Base-by-base conservation (phyloP, 2,888 invertebrate species). In the Xestobium rufovillosum region DNA sequence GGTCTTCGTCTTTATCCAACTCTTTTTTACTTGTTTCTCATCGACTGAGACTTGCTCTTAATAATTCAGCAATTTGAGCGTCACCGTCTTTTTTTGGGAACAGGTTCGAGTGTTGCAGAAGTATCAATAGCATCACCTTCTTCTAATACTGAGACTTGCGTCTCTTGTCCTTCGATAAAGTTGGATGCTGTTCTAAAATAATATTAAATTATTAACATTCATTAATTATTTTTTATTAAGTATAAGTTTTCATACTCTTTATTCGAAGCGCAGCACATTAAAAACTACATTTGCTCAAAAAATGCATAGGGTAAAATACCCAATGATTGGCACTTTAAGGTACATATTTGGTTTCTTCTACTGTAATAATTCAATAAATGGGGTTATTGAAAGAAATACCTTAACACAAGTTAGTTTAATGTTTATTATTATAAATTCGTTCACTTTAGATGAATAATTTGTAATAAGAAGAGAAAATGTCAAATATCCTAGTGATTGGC, bases 41-140 rank as follows among this genome's bases (percentile, higher is more conserved):
- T 30, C 31, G 31, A 30, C 15, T 30, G 16, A 30, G 14, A 14
- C 31, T 14, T 30, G 14, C 13, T 14, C 16, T 30, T 8, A 30
- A 30, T 30, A 14, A 16, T 14, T 30, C 31, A 14, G 31, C 31
- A 30, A 30, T 30, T 30, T 30, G 31, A 16, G 31, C 9, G 31
- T 30, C 31, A n/a, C 14, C 11, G 15, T 30, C 15, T 30, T 30
- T 30, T 12, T 30, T 30, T 30, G 13, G 15, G 11, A 11, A 30
- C 14, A 30, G 31, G 14, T 30, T 30, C 31, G 11, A 16, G 15
- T 30, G 31, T 14, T 14, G 31, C 15, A 30, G 31, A 14, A 30
- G 31, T n/a, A n/a, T n/a, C 31, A 30, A 14, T 30, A 30, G 31
- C 31, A 30, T 30, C 31, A n/a, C 15, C 31, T 30, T 30, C 31